These are phyloP conservation scores for Embiotoca jacksoni DNA, from an alignment of 2,113 vertebrate species.

Conservation along the genomic window DNA sequence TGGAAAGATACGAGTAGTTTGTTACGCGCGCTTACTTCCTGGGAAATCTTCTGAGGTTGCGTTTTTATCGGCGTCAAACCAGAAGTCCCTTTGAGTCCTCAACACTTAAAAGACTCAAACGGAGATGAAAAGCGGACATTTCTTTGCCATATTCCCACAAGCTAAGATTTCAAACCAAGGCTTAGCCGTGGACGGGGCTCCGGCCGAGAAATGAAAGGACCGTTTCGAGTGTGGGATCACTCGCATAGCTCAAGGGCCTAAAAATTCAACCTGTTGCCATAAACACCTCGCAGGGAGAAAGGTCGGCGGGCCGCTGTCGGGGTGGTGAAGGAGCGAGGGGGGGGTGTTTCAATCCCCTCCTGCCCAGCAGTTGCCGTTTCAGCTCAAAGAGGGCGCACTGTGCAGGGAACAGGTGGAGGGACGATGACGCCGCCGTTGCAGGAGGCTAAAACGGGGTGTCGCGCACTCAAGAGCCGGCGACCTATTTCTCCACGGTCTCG, in stretches of 20 bases:
- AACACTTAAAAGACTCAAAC: slow-evolving; percentile 16
- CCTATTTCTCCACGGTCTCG: slow-evolving; percentile 15
- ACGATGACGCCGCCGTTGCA: neutral
- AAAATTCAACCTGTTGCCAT: slow-evolving; percentile 58
- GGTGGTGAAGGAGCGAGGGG: no score
- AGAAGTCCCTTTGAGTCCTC: slow-evolving; percentile 15
- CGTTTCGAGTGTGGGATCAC: slow-evolving; percentile 12
- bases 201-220: slow-evolving; percentile 9
- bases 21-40: slow-evolving; percentile 9
- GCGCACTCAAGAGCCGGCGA: neutral
- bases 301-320: slow-evolving; percentile 10
- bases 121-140: slow-evolving; percentile 38
- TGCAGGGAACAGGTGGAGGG: slow-evolving; percentile 53
- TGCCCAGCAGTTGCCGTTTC: slow-evolving; percentile 52
- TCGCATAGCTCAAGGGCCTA: slow-evolving; percentile 47
- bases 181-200: slow-evolving; percentile 15
- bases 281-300: slow-evolving; percentile 60
- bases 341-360: slow-evolving; percentile 24
- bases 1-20: slow-evolving; percentile 25
- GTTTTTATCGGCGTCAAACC: slow-evolving; percentile 34
- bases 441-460: neutral
- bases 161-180: slow-evolving; percentile 60
- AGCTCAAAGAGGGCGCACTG: slow-evolving; percentile 32
- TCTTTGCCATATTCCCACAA: slow-evolving; percentile 40
- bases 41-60: slow-evolving; percentile 31